Conservation (phyloP, 2,113 vertebrate genomes). For the Polypterus senegalus region DNA sequence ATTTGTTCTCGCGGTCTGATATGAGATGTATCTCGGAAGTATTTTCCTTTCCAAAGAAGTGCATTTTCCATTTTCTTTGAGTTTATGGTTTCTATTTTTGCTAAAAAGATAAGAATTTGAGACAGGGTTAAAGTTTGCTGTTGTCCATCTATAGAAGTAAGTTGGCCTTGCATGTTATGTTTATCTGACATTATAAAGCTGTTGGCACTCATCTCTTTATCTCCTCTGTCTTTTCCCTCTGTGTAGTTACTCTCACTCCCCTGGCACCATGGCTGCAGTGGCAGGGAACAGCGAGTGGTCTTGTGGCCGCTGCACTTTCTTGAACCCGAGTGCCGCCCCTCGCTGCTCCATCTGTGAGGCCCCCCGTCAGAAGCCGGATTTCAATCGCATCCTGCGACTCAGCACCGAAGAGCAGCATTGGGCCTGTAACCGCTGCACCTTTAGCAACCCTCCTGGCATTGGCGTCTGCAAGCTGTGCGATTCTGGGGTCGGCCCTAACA, state of each 20-base stretch:
- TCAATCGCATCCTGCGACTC: constrained; percentile 88
- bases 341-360: constrained; percentile 96
- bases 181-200: too few species aligned
- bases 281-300: constrained; percentile 75
- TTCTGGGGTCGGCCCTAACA: constrained; percentile 38
- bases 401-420: constrained; percentile 84
- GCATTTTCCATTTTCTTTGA: too few species aligned
- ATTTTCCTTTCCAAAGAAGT: too few species aligned
- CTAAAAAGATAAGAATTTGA: too few species aligned
- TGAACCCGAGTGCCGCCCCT: constrained; percentile 72
- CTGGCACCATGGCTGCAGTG: constrained; percentile 78
- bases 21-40: too few species aligned
- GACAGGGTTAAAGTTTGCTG: too few species aligned
- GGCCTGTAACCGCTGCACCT: constrained; percentile 85
- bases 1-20: too few species aligned
- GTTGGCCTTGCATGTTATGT: too few species aligned
- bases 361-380: constrained; percentile 84
- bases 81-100: too few species aligned
- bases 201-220: constrained; percentile 2
- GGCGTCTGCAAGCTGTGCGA: constrained; percentile 78
- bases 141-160: too few species aligned
- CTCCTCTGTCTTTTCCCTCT: constrained; percentile 18
- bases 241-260: constrained; percentile 77
- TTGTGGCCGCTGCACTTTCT: constrained; percentile 87
- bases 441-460: constrained; percentile 78